phyloP scores from a whole-genome alignment of 2,888 invertebrate species.

The Lepeophtheirus nordmannii region DNA sequence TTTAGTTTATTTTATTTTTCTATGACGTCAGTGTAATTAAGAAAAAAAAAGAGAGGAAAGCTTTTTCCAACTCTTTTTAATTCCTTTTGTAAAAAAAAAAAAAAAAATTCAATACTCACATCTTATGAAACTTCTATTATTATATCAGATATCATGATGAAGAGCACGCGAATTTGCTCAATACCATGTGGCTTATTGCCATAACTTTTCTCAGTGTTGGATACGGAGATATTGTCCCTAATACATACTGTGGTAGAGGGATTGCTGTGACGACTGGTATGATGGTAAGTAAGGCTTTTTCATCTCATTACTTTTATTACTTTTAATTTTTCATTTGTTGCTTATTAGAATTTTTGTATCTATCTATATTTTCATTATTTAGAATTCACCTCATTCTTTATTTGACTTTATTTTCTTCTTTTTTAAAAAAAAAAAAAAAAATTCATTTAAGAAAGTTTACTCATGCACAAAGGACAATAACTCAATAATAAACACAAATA shows the following conservation, averaged over 20 bases:
- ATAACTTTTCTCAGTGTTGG: constrained; percentile 99
- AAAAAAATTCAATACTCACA: too few species aligned
- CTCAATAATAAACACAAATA: too few species aligned
- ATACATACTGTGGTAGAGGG: constrained; percentile 98
- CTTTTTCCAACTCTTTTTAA: too few species aligned
- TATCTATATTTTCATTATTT: background rate
- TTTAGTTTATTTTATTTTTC: background rate
- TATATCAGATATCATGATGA: constrained; percentile 80
- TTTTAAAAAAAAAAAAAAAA: too few species aligned
- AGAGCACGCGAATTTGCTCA: constrained; percentile 94
- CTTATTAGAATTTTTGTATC: background rate
- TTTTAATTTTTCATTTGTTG: background rate
- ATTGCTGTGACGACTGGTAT: constrained; percentile 98
- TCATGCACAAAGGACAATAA: background rate
- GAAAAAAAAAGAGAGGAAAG: too few species aligned
- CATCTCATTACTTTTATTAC: background rate
- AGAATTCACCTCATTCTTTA: background rate
- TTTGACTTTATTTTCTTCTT: constrained; percentile 5
- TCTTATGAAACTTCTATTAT: background rate
- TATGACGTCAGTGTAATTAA: background rate
- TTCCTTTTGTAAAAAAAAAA: too few species aligned
- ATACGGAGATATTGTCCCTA: constrained; percentile 99
- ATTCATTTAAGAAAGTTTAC: too few species aligned
- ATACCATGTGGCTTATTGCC: constrained; percentile 99
- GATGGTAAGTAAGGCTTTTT: constrained; percentile 63